phyloP scores from a whole-genome alignment of 2,113 vertebrate species.

The Heloderma charlesbogerti region DNA sequence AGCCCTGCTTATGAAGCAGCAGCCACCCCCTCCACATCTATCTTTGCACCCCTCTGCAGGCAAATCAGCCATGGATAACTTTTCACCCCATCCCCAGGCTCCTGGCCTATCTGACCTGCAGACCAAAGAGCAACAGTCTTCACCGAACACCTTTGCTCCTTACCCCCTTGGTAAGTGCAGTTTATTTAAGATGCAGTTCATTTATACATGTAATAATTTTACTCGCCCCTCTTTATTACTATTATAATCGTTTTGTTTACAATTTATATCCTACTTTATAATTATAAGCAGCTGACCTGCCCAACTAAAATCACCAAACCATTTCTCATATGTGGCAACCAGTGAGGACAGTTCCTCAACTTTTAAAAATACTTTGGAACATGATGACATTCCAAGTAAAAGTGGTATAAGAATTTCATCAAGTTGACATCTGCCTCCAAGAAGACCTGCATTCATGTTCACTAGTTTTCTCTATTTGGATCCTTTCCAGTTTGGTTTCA shows the following conservation, averaged over 20 bases:
- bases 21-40: constrained; percentile 89
- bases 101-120: constrained; percentile 94
- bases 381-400: neutral
- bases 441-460: neutral
- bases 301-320: neutral
- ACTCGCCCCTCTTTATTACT: no score
- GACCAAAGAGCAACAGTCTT: constrained; percentile 98
- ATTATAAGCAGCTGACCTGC: neutral
- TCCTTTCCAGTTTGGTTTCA: neutral
- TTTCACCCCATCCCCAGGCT: constrained; percentile 88
- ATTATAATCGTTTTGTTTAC: neutral
- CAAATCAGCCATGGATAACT: constrained; percentile 94
- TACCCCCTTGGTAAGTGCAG: constrained; percentile 91
- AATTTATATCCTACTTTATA: neutral
- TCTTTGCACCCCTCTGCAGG: constrained; percentile 91
- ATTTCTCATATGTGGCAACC: neutral
- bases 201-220: neutral
- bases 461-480: neutral
- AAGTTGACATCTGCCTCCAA: neutral
- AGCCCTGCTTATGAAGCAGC: constrained; percentile 97
- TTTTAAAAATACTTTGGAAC: neutral
- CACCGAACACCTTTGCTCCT: constrained; percentile 92
- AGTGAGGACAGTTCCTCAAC: neutral
- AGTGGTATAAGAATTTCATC: neutral
- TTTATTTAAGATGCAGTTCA: neutral